phyloP scores from a whole-genome alignment of 2,888 invertebrate genomes.

The Amblyteles armatorius region DNA sequence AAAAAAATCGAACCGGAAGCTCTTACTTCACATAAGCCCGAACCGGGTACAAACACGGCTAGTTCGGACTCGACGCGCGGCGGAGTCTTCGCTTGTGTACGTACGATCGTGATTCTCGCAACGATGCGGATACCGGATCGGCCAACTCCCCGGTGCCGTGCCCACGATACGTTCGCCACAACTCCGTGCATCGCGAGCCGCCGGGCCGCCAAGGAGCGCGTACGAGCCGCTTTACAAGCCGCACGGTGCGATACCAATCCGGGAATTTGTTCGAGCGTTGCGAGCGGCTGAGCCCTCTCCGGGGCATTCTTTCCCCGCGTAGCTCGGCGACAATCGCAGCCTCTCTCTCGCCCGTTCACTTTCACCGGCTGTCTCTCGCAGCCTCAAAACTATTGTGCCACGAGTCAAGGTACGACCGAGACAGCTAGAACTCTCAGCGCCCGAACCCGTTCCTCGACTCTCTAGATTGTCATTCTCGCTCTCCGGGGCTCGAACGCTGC shows the following conservation, averaged over 20 bases:
- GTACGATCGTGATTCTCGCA: slow-evolving; percentile 4
- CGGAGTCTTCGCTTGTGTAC: background rate
- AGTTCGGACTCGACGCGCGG: background rate
- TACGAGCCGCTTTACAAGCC: slow-evolving; percentile 21
- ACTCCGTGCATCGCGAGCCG: slow-evolving; percentile 36
- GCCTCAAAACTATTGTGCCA: slow-evolving; percentile 37
- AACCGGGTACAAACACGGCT: background rate
- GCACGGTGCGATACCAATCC: slow-evolving; percentile 50
- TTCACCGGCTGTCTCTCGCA: slow-evolving; percentile 58
- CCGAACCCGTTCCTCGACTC: background rate
- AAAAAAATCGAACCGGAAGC: background rate
- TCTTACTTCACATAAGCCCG: background rate
- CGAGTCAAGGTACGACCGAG: background rate
- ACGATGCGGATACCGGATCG: slow-evolving; percentile 48
- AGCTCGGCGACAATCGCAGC: slow-evolving; percentile 65
- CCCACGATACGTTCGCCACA: slow-evolving; percentile 46
- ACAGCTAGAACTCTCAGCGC: background rate
- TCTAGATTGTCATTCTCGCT: background rate
- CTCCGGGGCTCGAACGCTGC: background rate
- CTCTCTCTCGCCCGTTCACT: slow-evolving; percentile 66
- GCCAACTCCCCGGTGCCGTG: slow-evolving; percentile 45
- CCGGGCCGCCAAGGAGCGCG: slow-evolving; percentile 5
- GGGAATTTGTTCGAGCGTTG: slow-evolving; percentile 65
- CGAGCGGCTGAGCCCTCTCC: slow-evolving; percentile 44
- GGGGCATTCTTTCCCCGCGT: slow-evolving; percentile 63